A percentile compares a stretch with the other conserved stretches of the same genome.
These are phyloP conservation scores for Mactra quadrangularis DNA, from an alignment of 1,140 invertebrate species.

Conservation along the genomic window DNA sequence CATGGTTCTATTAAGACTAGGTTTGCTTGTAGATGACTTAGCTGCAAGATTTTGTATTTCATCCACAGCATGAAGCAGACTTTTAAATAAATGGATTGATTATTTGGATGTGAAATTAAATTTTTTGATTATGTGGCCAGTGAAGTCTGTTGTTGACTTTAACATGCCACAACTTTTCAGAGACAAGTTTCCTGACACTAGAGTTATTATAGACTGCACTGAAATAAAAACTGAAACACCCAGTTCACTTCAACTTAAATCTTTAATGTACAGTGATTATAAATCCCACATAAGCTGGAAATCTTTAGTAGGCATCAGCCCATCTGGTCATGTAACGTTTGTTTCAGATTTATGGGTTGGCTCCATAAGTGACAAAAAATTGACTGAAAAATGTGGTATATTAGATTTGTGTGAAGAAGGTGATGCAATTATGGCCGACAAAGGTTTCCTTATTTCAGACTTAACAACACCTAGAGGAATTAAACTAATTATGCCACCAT, in stretches of 20 bases:
- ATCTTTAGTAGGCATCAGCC: constrained; percentile 41
- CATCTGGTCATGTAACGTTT: constrained; percentile 39
- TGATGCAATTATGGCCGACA: constrained; percentile 44
- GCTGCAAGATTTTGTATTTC: constrained; percentile 21
- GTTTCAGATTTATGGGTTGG: constrained; percentile 47
- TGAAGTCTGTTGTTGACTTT: neutral
- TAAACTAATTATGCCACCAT: constrained; percentile 42
- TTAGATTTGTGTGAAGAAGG: constrained; percentile 38
- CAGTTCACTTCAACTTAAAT: constrained; percentile 27
- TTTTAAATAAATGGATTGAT: neutral
- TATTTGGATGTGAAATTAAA: neutral
- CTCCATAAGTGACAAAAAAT: constrained; percentile 41
- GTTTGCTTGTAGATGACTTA: constrained; percentile 19
- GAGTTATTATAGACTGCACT: constrained; percentile 51
- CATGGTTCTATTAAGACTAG: constrained; percentile 18
- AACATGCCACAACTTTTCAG: constrained; percentile 23
- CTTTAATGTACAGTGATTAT: constrained; percentile 33
- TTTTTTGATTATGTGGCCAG: constrained; percentile 33
- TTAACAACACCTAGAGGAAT: constrained; percentile 15
- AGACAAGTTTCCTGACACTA: constrained; percentile 3
- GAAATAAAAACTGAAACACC: constrained; percentile 50
- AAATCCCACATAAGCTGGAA: constrained; percentile 54
- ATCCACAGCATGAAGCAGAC: neutral
- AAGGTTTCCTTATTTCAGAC: constrained; percentile 38
- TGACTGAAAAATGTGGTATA: constrained; percentile 33